phyloP scores from a whole-genome alignment of 2,888 invertebrate species.

The Andrena camellia region DNA sequence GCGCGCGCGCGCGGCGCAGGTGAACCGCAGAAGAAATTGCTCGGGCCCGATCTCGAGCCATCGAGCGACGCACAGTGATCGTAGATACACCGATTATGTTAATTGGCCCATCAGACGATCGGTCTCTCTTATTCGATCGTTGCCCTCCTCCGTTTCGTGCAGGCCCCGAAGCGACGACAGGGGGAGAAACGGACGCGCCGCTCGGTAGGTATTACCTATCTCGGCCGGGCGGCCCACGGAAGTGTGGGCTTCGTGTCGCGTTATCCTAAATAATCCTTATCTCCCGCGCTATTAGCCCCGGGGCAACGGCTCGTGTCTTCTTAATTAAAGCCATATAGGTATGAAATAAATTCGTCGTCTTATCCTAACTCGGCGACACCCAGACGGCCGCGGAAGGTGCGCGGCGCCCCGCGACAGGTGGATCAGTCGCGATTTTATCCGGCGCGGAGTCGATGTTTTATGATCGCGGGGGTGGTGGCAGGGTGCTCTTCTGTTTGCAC shows the following conservation, averaged over 20 bases:
- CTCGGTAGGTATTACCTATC: constrained; percentile 20
- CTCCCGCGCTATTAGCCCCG: not conserved
- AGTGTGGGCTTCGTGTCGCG: constrained; percentile 44
- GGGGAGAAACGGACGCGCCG: not conserved
- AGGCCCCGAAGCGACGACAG: not conserved
- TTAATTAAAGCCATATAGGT: constrained; percentile 22
- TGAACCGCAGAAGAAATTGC: constrained; percentile 55
- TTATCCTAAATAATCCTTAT: constrained; percentile 51
- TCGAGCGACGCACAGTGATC: constrained; percentile 36
- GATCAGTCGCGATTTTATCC: constrained; percentile 17
- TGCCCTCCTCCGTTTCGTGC: constrained; percentile 6
- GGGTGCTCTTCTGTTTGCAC: constrained; percentile 52
- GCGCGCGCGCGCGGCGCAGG: constrained; percentile 59
- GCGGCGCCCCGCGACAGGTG: constrained; percentile 52
- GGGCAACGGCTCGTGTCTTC: constrained; percentile 9
- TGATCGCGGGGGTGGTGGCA: constrained; percentile 11
- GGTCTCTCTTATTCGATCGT: constrained; percentile 21
- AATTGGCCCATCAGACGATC: constrained; percentile 29
- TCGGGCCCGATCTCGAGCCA: constrained; percentile 28
- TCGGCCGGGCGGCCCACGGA: not conserved
- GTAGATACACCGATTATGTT: constrained; percentile 56
- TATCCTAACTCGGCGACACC: not conserved
- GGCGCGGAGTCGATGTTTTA: constrained; percentile 31
- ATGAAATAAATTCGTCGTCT: not conserved
- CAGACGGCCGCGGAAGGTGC: not conserved